phyloP scores from a whole-genome alignment of 2,888 invertebrate genomes.

The Melanophora roralis region DNA sequence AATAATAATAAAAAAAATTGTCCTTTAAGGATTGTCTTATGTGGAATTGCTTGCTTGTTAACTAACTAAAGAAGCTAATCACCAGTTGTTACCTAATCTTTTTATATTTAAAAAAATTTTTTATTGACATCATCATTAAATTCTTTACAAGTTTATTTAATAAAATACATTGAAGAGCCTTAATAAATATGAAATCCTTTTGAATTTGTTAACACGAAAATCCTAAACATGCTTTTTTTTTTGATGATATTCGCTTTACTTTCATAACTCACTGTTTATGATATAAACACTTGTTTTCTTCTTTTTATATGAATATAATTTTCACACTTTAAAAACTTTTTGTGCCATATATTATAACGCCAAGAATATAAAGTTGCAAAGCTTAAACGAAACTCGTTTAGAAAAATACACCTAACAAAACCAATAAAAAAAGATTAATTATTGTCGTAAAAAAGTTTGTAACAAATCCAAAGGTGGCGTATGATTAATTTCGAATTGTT shows the following conservation, averaged over 20 bases:
- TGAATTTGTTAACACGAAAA: no score
- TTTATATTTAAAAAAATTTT: no score
- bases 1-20: no score
- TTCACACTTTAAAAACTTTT: constrained; percentile 13
- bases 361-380: background rate
- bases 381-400: constrained; percentile 32
- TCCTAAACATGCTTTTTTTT: background rate
- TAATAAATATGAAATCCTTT: background rate
- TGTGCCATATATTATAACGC: background rate
- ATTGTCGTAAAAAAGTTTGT: background rate
- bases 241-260: no score
- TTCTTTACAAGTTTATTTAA: background rate
- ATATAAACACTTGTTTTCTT: constrained; percentile 8
- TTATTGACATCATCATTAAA: no score
- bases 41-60: no score
- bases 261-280: background rate
- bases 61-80: no score
- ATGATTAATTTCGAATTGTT: constrained; percentile 24
- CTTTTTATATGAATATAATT: constrained; percentile 1
- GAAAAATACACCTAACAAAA: no score
- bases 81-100: no score
- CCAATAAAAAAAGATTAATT: constrained; percentile 7
- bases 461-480: background rate
- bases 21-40: no score
- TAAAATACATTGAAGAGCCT: no score